Evolutionary conservation across 2,888 invertebrate genomes (phyloP).

Genomic region (Pachymerium ferrugineum): DNA sequence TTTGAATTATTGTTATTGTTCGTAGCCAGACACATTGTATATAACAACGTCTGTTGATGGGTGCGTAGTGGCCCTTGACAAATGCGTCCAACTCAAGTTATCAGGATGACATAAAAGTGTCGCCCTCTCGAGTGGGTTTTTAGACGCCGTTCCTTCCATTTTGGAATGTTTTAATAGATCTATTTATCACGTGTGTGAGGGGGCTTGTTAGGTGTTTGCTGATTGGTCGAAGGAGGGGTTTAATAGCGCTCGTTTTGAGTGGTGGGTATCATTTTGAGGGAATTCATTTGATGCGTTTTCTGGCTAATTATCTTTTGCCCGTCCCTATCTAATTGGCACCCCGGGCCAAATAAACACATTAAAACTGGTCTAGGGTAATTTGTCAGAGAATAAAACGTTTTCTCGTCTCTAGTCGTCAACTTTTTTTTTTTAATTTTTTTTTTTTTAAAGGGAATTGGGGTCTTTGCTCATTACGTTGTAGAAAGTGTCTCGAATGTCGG

Average conservation of each 20-base stretch:
- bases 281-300: conserved; percentile 10
- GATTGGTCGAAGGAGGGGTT: background rate
- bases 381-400: conserved; percentile 12
- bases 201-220: background rate
- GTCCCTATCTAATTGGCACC: conserved; percentile 12
- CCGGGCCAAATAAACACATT: conserved; percentile 29
- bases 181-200: background rate
- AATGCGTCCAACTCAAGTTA: no score
- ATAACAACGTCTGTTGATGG: background rate
- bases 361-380: conserved; percentile 16
- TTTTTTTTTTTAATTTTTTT: conserved; percentile 7
- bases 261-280: conserved; percentile 1
- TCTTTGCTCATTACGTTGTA: background rate
- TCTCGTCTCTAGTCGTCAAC: conserved; percentile 23
- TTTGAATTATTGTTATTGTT: conserved; percentile 15
- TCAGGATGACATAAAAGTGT: no score
- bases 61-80: conserved; percentile 9
- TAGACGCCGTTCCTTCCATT: no score
- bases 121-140: no score
- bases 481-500: background rate
- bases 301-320: background rate
- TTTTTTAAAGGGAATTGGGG: background rate
- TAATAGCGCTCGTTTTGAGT: background rate
- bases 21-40: background rate
- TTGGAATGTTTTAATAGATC: background rate